phyloP scores from a whole-genome alignment of 2,888 invertebrate genomes.

The Agrotis exclamationis region DNA sequence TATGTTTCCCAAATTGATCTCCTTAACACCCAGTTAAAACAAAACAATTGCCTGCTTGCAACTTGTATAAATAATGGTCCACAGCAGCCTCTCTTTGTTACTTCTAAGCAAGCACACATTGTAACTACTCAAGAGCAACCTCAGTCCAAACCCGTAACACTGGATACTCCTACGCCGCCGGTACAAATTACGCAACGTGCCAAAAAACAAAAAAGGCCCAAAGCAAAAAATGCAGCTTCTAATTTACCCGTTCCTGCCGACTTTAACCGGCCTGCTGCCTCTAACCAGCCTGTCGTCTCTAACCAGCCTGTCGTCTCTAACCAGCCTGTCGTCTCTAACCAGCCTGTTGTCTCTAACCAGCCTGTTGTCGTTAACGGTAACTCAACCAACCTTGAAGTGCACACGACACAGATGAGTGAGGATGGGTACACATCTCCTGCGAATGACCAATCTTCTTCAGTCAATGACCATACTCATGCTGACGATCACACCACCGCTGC shows the following conservation, averaged over 20 bases:
- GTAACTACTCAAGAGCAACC: neutral
- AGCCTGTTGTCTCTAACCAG: neutral
- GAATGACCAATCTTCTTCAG: too few relatives aligned
- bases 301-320: too few relatives aligned
- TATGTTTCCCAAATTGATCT: conserved; percentile 12
- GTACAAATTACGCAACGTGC: too few relatives aligned
- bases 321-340: too few relatives aligned
- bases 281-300: too few relatives aligned
- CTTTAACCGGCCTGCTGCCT: too few relatives aligned
- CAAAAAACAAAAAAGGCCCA: too few relatives aligned
- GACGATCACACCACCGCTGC: neutral
- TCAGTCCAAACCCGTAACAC: neutral
- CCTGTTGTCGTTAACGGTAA: neutral
- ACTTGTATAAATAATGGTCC: neutral
- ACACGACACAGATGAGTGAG: neutral
- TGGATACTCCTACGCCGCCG: neutral
- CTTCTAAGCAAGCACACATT: neutral
- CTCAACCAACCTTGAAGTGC: neutral
- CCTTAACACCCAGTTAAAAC: conserved; percentile 11
- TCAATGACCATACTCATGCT: too few relatives aligned
- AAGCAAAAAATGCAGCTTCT: too few relatives aligned
- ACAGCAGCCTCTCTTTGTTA: neutral
- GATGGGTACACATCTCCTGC: neutral
- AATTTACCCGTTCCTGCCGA: too few relatives aligned
- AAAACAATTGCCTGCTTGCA: neutral